Evolutionary conservation across 1,140 invertebrate genomes (phyloP), one percentile per base, ranked within the genome.

Genomic region (Drosophila eugracilis): DNA sequence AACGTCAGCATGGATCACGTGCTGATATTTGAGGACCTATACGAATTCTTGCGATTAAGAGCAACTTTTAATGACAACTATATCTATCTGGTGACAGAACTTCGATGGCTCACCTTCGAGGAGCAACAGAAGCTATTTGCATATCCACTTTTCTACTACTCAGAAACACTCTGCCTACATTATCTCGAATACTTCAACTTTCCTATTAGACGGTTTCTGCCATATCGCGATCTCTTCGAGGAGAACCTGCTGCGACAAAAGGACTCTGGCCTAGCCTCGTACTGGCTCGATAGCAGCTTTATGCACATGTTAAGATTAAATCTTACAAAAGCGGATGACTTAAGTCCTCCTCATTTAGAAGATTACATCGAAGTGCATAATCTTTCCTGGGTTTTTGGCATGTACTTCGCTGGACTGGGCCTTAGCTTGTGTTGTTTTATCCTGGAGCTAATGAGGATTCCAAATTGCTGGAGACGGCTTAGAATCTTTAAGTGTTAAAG

Each of bases 191-290:
- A 63, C 0, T 12, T 79, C 4, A 45, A 19, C 9, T 5, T 88
- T 4, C 78, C 75, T 0, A 0, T 89, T 0, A 50, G 84, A 2
- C 42, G 28, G 0, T 12, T 45, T 12, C 28, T 89, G 47, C 84
- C 83, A n/a, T 89, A 84, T 34, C 66, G 78, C 0, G 44, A 73
- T 5, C 42, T 83, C 42, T 67, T 88, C 44, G 72, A 88, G 12
- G 42, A 58, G 19, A 78, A 88, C 15, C 52, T 79, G 6, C 47
- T 44, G 30, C 17, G 6, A 1, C 66, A 62, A 12, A 65, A 71
- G 17, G 66, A 76, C 14, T 84, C 78, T 2, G 84, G 84, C 1
- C 17, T 88, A 5, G 4, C 53, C 0, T n/a, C 45, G 22, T 32
- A 36, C 15, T 89, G 84, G 84, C 22, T 63, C 3, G 32, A 34